phyloP scores from a whole-genome alignment of 2,113 vertebrate species.

The Alosa alosa region DNA sequence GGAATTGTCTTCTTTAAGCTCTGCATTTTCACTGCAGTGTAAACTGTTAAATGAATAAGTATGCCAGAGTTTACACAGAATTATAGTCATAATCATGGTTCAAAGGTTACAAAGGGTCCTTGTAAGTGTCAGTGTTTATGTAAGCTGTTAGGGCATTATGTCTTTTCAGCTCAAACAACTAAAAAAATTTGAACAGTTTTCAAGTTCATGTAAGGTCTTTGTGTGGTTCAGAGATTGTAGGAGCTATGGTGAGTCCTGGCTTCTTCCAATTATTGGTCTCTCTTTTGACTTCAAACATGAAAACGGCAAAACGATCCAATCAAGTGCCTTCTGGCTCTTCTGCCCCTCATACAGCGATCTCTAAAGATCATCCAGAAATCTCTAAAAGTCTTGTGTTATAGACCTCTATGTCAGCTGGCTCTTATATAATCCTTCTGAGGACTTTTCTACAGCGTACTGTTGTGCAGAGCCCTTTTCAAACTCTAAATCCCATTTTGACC shows the following conservation, averaged over 20 bases:
- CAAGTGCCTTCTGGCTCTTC: conserved; percentile 11
- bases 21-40: no score
- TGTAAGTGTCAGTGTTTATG: no score
- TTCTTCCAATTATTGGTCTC: neutral
- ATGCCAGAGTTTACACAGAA: no score
- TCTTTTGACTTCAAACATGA: neutral
- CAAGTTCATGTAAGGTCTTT: neutral
- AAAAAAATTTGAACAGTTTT: no score
- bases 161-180: neutral
- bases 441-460: no score
- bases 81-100: no score
- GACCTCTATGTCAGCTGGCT: neutral
- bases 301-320: conserved; percentile 9
- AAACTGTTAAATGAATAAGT: no score
- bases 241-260: neutral
- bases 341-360: neutral
- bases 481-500: no score
- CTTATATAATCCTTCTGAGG: neutral
- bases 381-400: neutral
- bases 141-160: neutral
- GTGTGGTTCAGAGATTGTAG: neutral
- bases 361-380: neutral
- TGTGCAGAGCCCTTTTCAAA: no score
- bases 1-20: no score
- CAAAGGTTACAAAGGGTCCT: no score